Percentiles rank a stretch among this genome's conserved stretches.
phyloP scores from a whole-genome alignment of 2,888 invertebrate genomes.

The Leptopilina syphax region DNA sequence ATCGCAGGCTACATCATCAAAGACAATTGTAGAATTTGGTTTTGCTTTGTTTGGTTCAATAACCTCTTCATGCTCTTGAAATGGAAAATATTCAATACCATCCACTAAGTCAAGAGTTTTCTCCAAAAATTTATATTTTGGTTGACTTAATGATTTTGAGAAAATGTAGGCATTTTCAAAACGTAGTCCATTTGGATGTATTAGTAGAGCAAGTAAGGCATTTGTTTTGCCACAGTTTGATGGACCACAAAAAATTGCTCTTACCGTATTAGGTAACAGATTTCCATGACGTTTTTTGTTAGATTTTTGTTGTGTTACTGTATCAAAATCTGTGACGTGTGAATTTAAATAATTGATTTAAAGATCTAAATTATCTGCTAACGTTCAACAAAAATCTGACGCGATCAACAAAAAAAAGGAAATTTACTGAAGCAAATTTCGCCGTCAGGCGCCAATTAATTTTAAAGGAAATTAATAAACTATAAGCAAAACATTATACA shows the following conservation, averaged over 20 bases:
- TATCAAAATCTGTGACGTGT: neutral
- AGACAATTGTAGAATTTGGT: neutral
- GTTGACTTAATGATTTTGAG: constrained; percentile 48
- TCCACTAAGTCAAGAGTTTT: constrained; percentile 48
- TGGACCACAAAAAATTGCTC: constrained; percentile 6
- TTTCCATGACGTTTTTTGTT: constrained; percentile 7
- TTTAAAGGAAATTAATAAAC: no score
- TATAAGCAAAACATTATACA: no score
- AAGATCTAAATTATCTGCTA: no score
- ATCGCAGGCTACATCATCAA: neutral
- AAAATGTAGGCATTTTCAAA: neutral
- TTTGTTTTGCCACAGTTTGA: constrained; percentile 28
- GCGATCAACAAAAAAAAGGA: no score
- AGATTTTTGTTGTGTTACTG: neutral
- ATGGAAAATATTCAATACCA: constrained; percentile 40
- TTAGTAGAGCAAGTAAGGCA: constrained; percentile 16
- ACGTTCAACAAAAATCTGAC: no score
- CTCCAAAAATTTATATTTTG: constrained; percentile 42
- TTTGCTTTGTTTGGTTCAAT: neutral
- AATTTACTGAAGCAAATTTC: no score
- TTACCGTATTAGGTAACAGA: neutral
- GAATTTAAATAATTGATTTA: no score
- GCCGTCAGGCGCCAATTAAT: no score
- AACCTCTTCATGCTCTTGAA: constrained; percentile 9
- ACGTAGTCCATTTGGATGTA: constrained; percentile 7